Conservation (phyloP, 2,888 invertebrate species). For the Vandiemenella viatica region DNA sequence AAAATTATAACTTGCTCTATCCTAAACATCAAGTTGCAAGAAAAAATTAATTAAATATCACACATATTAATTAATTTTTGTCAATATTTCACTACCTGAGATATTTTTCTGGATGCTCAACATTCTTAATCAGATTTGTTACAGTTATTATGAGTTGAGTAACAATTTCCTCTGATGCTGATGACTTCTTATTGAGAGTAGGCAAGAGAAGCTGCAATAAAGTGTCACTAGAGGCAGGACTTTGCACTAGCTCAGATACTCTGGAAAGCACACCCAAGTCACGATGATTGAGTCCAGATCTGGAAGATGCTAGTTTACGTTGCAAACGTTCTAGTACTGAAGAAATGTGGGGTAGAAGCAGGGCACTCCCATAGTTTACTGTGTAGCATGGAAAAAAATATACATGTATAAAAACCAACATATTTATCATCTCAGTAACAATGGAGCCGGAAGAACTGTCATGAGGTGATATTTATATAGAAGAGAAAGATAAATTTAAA, state of each 20-base stretch:
- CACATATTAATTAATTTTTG: too few relatives aligned
- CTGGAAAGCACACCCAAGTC: slow-evolving; percentile 61
- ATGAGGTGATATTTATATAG: too few relatives aligned
- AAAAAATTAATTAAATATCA: too few relatives aligned
- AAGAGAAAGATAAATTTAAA: too few relatives aligned
- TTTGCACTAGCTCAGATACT: slow-evolving; percentile 57
- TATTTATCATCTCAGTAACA: too few relatives aligned
- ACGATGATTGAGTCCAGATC: slow-evolving; percentile 42
- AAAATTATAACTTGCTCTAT: too few relatives aligned
- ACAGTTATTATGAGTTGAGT: slow-evolving; percentile 55
- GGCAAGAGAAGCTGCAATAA: slow-evolving; percentile 56
- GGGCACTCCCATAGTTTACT: slow-evolving; percentile 56
- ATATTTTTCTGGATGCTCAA: slow-evolving; percentile 46
- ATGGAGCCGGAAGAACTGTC: too few relatives aligned
- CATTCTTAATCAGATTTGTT: slow-evolving; percentile 55
- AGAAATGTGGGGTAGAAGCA: slow-evolving; percentile 58
- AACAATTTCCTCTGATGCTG: slow-evolving; percentile 49
- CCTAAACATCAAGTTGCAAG: too few relatives aligned
- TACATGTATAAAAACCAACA: too few relatives aligned
- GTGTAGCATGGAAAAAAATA: too few relatives aligned
- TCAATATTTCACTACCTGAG: too few relatives aligned
- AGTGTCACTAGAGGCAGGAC: slow-evolving; percentile 49
- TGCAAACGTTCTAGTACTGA: slow-evolving; percentile 55
- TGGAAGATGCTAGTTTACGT: slow-evolving; percentile 40
- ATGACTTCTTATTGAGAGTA: slow-evolving; percentile 49